Conservation (phyloP, 2,888 invertebrate species). For the Zygaena filipendulae region DNA sequence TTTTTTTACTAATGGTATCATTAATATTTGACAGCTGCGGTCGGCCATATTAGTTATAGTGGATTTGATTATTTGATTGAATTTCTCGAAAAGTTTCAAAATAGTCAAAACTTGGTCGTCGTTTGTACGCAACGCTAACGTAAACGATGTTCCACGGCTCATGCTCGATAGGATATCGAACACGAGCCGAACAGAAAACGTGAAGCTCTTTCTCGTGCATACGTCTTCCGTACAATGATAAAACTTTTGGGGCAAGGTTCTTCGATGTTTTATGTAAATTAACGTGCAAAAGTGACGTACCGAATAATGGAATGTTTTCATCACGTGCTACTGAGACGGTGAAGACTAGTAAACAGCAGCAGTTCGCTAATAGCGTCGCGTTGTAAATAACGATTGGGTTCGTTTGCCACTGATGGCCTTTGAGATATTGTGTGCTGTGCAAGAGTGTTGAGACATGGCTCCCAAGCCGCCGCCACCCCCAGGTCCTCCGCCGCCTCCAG, state of each 20-base stretch:
- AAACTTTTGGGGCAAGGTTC: conserved; percentile 58
- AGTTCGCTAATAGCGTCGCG: no score
- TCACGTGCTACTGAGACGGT: conserved; percentile 34
- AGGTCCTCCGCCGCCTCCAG: conserved; percentile 73
- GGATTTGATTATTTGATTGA: conserved; percentile 25
- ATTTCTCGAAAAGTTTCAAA: conserved; percentile 9
- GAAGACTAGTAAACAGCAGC: no score
- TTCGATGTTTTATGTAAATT: conserved; percentile 53
- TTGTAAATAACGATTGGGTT: conserved; percentile 21
- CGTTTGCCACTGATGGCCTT: conserved; percentile 18
- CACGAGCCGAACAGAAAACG: no score
- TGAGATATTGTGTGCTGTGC: conserved; percentile 19
- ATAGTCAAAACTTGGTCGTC: conserved; percentile 12
- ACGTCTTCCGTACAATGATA: conserved; percentile 57
- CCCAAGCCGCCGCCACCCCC: conserved; percentile 75
- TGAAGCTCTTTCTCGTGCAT: conserved; percentile 51
- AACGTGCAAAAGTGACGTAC: conserved; percentile 47
- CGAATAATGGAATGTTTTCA: conserved; percentile 33
- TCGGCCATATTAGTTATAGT: conserved; percentile 46
- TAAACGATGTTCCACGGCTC: no score
- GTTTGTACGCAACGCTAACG: no score
- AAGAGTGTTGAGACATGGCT: conserved; percentile 50
- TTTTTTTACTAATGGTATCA: conserved; percentile 19
- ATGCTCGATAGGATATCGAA: no score
- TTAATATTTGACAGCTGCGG: conserved; percentile 31